phyloP scores from a whole-genome alignment of 2,113 vertebrate genomes.

The Phaethornis superciliosus region DNA sequence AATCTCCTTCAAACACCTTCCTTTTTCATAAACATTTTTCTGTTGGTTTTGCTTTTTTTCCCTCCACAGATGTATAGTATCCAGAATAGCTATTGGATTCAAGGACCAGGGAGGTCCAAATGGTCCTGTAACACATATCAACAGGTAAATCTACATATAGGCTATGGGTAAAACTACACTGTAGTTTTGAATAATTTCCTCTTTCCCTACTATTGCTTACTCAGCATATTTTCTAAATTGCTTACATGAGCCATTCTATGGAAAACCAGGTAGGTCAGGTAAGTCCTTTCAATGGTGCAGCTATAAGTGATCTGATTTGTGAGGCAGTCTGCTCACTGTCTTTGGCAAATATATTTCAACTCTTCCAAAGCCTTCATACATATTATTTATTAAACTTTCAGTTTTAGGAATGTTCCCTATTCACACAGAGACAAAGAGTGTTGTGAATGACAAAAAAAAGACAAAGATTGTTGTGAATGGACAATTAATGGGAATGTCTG shows the following conservation, averaged over 20 bases:
- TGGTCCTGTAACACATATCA: neutral
- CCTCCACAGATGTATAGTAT: neutral
- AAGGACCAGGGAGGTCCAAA: neutral
- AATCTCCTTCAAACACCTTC: neutral
- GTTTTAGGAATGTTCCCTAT: neutral
- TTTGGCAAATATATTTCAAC: neutral
- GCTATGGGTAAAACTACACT: neutral
- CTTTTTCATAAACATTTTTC: neutral
- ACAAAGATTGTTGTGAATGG: neutral
- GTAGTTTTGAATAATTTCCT: neutral
- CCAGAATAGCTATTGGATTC: too few relatives aligned
- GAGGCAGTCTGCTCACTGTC: neutral
- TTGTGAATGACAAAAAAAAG: too few relatives aligned
- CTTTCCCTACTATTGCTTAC: neutral
- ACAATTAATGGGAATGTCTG: neutral
- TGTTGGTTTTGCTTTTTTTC: too few relatives aligned
- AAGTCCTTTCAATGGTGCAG: neutral
- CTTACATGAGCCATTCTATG: neutral
- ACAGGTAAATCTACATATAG: neutral
- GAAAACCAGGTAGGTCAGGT: neutral
- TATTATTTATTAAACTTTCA: neutral
- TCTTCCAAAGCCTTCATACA: neutral
- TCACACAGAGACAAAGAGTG: neutral
- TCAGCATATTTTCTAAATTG: neutral
- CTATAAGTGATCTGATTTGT: neutral